Conservation (phyloP, 2,888 invertebrate species). For the Xestia rhomboidea region DNA sequence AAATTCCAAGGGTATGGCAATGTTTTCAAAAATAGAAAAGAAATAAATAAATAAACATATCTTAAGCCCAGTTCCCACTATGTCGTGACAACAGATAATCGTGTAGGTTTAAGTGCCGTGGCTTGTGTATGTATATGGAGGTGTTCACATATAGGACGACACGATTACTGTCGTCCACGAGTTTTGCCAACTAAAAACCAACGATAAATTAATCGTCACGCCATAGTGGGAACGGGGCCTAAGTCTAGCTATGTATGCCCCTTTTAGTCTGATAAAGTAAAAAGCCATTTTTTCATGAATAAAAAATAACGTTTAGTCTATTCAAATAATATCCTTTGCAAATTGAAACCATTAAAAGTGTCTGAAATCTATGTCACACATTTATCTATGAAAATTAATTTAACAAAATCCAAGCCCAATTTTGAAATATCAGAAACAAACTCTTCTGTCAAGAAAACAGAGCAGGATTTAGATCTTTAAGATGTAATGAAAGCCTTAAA, state of each 20-base stretch:
- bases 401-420: neutral
- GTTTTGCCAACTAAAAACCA: no score
- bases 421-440: neutral
- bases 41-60: no score
- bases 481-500: neutral
- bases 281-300: neutral
- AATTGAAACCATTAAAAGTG: neutral
- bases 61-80: no score
- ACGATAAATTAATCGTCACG: no score
- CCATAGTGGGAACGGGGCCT: no score
- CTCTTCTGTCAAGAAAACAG: neutral
- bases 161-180: no score
- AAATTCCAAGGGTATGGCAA: no score
- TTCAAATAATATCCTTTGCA: neutral
- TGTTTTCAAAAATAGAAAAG: no score
- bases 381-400: slow-evolving; percentile 1
- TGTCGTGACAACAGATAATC: no score
- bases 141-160: no score
- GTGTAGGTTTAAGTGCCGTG: no score
- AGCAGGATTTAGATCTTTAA: neutral
- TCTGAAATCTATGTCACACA: neutral
- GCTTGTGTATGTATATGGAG: no score
- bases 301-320: neutral
- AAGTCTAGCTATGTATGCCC: neutral
- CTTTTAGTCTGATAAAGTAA: neutral